phyloP scores from a whole-genome alignment of 2,888 invertebrate species.

The Acronicta aceris region DNA sequence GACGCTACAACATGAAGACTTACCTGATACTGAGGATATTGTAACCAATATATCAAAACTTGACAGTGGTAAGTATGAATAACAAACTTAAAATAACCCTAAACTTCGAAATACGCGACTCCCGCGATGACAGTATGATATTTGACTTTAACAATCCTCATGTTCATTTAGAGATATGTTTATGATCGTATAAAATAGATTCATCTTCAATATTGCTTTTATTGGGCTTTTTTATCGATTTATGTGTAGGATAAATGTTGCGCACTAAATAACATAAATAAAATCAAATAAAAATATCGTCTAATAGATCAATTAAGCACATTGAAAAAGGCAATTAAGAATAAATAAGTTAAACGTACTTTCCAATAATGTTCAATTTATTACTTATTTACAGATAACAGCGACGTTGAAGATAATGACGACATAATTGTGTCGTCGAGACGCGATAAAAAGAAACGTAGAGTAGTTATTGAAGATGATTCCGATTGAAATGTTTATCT shows the following conservation, averaged over 20 bases:
- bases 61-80: slow-evolving; percentile 69
- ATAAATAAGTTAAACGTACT: background rate
- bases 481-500: slow-evolving; percentile 70
- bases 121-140: too few relatives aligned
- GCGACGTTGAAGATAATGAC: slow-evolving; percentile 72
- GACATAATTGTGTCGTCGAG: slow-evolving; percentile 69
- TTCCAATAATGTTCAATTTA: slow-evolving; percentile 12
- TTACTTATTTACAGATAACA: slow-evolving; percentile 68
- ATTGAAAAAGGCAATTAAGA: too few relatives aligned
- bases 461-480: slow-evolving; percentile 81
- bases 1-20: slow-evolving; percentile 75
- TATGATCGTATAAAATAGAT: too few relatives aligned
- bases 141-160: too few relatives aligned
- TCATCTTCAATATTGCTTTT: too few relatives aligned
- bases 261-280: too few relatives aligned
- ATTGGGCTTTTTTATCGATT: too few relatives aligned
- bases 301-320: too few relatives aligned
- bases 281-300: too few relatives aligned
- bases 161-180: too few relatives aligned
- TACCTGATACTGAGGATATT: slow-evolving; percentile 82
- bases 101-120: too few relatives aligned
- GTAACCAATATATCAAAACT: slow-evolving; percentile 68
- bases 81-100: background rate
- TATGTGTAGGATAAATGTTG: too few relatives aligned
- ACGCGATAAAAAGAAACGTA: slow-evolving; percentile 73